Base-by-base conservation (phyloP, 92 coral and sea anemone species). In the Siderastrea radians region DNA sequence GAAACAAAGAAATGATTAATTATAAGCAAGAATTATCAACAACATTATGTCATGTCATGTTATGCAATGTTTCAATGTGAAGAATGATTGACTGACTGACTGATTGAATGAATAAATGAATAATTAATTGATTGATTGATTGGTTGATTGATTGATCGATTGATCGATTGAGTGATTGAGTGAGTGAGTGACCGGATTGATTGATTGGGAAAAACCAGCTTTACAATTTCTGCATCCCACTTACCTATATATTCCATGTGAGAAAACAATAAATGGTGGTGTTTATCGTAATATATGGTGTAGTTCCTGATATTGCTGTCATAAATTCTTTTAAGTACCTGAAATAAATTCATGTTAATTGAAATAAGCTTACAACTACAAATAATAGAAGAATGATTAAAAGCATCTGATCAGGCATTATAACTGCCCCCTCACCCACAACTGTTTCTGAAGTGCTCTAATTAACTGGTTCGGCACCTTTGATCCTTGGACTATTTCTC, bases 221-320 rank as follows among this genome's bases (percentile, higher is more conserved):
- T 26, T 26, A 26, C 38, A 26, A 26, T 26, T 26, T 26, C 38
- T 26, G 38, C 44, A 10, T n/a, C 58, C 4, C 66, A n/a, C 98
- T 84, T 75, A 95, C 98, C 98, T 26, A 89, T 91, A 70, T 95
- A 95, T 76, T 95, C 98, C 96, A 95, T 91, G 80, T 95, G 98
- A n/a, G 98, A 95, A 79, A 95, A 95, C 46, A 95, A 74, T 50
- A 95, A 78, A 13, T 91, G 90, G 46, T 89, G 92, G 81, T 91
- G 87, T 67, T 95, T 95, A 64, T 95, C 98, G 74, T 88, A 93
- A 57, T 95, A 95, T 16, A 95, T 95, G 38, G 96, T 93, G 84
- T 85, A 95, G 93, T 95, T 95, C 73, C 98, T 86, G 15, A 95
- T 73, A 75, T 95, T 95, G 87, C 98, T 95, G 49, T 91, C 89